These are phyloP conservation scores for Anas platyrhynchos DNA, from an alignment of 2,113 vertebrate genomes.

Conservation along the genomic window DNA sequence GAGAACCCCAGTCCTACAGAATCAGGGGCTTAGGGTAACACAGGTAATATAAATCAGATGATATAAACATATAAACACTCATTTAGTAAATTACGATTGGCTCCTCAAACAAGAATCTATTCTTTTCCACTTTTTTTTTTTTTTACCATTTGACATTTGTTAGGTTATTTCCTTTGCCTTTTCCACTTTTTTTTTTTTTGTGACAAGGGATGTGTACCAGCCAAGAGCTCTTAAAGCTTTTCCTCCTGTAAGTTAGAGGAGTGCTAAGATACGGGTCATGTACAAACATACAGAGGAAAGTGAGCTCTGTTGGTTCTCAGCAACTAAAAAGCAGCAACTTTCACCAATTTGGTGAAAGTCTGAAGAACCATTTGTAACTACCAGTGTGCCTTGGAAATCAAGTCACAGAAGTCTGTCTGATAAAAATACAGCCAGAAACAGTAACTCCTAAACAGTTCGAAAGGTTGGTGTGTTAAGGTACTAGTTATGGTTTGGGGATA, in stretches of 20 bases:
- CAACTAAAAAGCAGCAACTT: neutral
- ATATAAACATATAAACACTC: neutral
- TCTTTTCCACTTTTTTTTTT: neutral
- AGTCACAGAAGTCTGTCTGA: neutral
- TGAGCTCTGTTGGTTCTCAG: neutral
- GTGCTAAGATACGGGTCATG: neutral
- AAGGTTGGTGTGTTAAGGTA: neutral
- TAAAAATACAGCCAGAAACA: neutral
- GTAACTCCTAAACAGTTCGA: neutral
- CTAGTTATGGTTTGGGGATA: neutral
- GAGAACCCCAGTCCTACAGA: neutral
- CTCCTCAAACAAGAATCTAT: neutral
- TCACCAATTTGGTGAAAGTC: neutral
- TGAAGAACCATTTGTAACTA: neutral
- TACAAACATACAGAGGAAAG: neutral
- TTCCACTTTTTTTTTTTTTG: neutral
- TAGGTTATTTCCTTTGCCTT: neutral
- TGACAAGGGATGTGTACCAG: neutral
- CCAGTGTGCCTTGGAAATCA: neutral
- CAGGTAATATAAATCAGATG: neutral
- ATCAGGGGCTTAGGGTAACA: neutral
- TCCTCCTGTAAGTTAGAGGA: neutral
- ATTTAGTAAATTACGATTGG: neutral
- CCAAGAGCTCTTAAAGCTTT: neutral
- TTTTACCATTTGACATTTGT: neutral